Evolutionary conservation across 2,888 invertebrate species (phyloP).

Genomic region (Neria commutata): DNA sequence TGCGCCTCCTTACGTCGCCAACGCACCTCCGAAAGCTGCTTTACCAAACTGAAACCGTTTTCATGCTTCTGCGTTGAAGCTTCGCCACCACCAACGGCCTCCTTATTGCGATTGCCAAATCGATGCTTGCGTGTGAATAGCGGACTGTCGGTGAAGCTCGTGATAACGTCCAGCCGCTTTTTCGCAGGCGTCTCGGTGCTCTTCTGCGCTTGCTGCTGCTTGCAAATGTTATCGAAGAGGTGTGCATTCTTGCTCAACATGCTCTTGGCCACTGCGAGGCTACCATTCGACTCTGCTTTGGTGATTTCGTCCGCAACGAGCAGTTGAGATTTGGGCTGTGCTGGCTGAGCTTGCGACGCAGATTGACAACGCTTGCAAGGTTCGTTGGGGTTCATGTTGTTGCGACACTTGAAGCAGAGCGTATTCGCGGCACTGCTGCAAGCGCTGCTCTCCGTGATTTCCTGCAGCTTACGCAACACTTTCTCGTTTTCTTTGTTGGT

Average conservation of each 20-base stretch:
- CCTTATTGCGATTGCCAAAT: conserved; percentile 55
- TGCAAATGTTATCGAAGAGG: conserved; percentile 21
- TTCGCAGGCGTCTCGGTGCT: conserved; percentile 37
- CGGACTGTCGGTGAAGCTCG: conserved; percentile 62
- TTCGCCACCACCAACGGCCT: conserved; percentile 45
- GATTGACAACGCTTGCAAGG: conserved; percentile 51
- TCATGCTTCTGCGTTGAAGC: conserved; percentile 58
- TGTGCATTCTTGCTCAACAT: conserved; percentile 12
- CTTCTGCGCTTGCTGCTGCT: conserved; percentile 20
- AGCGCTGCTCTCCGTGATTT: conserved; percentile 55
- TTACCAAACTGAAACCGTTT: conserved; percentile 59
- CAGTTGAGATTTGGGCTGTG: conserved; percentile 2
- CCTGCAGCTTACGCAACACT: conserved; percentile 50
- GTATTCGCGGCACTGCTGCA: conserved; percentile 48
- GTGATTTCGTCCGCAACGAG: conserved; percentile 31
- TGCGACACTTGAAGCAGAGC: conserved; percentile 50
- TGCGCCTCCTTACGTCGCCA: conserved; percentile 57
- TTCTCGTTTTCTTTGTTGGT: conserved; percentile 50
- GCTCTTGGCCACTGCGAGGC: conserved; percentile 5
- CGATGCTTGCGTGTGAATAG: conserved; percentile 62
- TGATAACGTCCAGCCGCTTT: conserved; percentile 61
- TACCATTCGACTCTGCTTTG: background rate
- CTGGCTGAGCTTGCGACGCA: conserved; percentile 25
- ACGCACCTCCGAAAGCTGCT: conserved; percentile 59
- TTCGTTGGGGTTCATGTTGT: conserved; percentile 46